phyloP scores from a whole-genome alignment of 2,113 vertebrate species.

The Otis tarda region DNA sequence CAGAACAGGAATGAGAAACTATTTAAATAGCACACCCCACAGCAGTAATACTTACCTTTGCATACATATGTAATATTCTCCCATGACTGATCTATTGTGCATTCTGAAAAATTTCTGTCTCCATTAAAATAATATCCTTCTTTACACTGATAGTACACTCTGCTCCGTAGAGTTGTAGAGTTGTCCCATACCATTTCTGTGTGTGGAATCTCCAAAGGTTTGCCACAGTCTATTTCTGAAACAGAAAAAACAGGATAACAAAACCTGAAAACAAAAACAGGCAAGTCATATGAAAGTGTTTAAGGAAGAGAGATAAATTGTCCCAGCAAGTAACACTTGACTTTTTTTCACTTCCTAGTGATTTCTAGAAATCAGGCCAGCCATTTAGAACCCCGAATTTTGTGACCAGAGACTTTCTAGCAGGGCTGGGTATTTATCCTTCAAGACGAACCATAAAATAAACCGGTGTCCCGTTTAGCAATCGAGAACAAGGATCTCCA shows the following conservation, averaged over 20 bases:
- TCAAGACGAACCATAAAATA: not conserved
- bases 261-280: not conserved
- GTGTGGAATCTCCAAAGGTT: conserved; percentile 70
- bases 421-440: not conserved
- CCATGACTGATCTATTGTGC: conserved; percentile 73
- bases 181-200: conserved; percentile 74
- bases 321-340: not conserved
- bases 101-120: conserved; percentile 73
- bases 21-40: not conserved
- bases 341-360: not conserved
- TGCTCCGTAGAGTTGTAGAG: conserved; percentile 61
- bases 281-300: not conserved
- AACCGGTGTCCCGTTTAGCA: not conserved
- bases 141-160: conserved; percentile 75
- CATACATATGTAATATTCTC: conserved; percentile 69
- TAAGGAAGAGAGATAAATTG: not conserved
- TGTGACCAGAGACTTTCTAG: not conserved
- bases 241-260: conserved; percentile 6
- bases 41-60: conserved; percentile 70
- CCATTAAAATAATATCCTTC: conserved; percentile 75
- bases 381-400: not conserved
- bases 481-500: not conserved
- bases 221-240: conserved; percentile 78
- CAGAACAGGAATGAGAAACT: not conserved
- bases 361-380: not conserved